Evolutionary conservation across 1,140 invertebrate genomes (phyloP).

Genomic region (Drosophila kikkawai): DNA sequence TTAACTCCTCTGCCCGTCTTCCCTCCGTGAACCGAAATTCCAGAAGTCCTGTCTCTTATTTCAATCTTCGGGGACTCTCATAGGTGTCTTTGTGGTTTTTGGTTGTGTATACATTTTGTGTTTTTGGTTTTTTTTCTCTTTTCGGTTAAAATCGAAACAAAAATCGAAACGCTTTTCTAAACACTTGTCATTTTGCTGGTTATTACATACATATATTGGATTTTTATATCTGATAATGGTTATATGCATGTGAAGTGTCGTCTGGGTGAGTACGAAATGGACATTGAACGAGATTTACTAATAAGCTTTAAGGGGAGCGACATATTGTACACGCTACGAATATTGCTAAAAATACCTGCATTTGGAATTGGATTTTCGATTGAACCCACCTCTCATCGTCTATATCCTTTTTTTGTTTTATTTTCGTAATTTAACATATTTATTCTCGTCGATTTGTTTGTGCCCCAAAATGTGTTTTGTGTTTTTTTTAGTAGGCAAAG

Average conservation of each 20-base stretch:
- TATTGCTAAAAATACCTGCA: conserved; percentile 82
- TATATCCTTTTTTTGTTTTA: conserved; percentile 13
- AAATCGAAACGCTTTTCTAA: conserved; percentile 65
- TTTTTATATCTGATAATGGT: conserved; percentile 66
- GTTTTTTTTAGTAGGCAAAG: conserved; percentile 45
- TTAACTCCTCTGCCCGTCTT: conserved; percentile 8
- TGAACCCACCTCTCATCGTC: background rate
- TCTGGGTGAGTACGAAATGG: conserved; percentile 35
- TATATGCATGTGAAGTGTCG: conserved; percentile 73
- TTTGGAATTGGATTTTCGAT: conserved; percentile 42
- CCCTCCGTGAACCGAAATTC: background rate
- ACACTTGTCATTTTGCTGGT: conserved; percentile 46
- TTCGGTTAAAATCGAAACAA: conserved; percentile 54
- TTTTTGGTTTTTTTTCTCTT: conserved; percentile 13
- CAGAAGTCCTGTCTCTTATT: background rate
- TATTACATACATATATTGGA: conserved; percentile 52
- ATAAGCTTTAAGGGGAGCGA: conserved; percentile 74
- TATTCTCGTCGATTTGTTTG: conserved; percentile 34
- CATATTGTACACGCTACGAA: conserved; percentile 80
- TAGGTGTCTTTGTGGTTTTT: conserved; percentile 24
- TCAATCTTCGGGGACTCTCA: conserved; percentile 16
- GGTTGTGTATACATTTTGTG: conserved; percentile 48
- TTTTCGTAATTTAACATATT: conserved; percentile 9
- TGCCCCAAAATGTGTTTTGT: conserved; percentile 34
- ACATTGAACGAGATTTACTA: conserved; percentile 63